Conservation (phyloP, 1,140 invertebrate genomes). For the Hyphantria cunea region DNA sequence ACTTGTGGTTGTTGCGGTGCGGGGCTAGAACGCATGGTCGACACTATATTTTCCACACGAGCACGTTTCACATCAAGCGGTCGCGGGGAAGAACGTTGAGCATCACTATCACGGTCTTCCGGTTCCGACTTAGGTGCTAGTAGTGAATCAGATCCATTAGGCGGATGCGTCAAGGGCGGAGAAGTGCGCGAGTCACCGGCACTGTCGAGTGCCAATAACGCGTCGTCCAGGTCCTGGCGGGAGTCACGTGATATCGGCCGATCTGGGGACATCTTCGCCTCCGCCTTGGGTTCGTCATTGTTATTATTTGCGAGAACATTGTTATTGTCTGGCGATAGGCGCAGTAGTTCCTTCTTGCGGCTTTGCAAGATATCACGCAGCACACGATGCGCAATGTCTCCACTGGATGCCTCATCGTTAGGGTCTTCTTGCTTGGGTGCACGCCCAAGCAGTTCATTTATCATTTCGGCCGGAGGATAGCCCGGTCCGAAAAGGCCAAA, state of each 20-base stretch:
- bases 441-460: conserved; percentile 90
- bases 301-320: conserved; percentile 83
- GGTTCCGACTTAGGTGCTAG: conserved; percentile 85
- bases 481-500: conserved; percentile 90
- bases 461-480: conserved; percentile 91
- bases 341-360: conserved; percentile 88
- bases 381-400: conserved; percentile 91
- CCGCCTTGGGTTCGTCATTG: conserved; percentile 84
- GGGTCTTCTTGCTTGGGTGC: conserved; percentile 88
- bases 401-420: conserved; percentile 78
- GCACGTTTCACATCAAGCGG: conserved; percentile 92
- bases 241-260: conserved; percentile 83
- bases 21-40: conserved; percentile 93
- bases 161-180: conserved; percentile 85
- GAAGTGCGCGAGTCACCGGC: conserved; percentile 87
- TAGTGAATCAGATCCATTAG: conserved; percentile 78
- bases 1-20: conserved; percentile 88
- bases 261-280: conserved; percentile 83
- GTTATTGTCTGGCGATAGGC: conserved; percentile 83
- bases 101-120: conserved; percentile 83
- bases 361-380: conserved; percentile 91
- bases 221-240: conserved; percentile 82
- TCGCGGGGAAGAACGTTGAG: conserved; percentile 82
- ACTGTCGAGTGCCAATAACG: conserved; percentile 83
- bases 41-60: conserved; percentile 96